Base-by-base conservation (phyloP, 2,888 invertebrate genomes). In the Sinotaia quadrata region DNA sequence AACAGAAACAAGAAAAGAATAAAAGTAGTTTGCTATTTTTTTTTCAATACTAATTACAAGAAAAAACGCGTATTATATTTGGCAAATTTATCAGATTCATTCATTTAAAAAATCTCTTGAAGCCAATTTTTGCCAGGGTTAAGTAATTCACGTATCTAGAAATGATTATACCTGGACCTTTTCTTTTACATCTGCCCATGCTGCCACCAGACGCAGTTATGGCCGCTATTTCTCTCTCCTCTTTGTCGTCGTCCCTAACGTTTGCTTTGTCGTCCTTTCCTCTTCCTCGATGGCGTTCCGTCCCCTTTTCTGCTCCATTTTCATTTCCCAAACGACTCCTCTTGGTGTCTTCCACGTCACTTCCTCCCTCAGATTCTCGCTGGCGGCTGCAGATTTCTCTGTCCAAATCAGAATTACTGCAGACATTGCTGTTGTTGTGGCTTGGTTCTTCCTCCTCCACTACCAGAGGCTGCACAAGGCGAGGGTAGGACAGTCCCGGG, bases 401-500 rank as follows among this genome's bases (percentile, higher is more conserved):
- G 12, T 49, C 49, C 21, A 2, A 21, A 8, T 49, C 49, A 41
- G 41, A 54, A 21, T 37, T 57, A 29, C 29, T 63, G 67, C 18
- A 15, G n/a, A 33, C 37, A 47, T 61, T 58, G 49, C 36, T 62
- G 24, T 47, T 52, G 29, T 41, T 56, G 29, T 41, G 33, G 33
- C 61, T 60, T 7, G 27, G n/a, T 1, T 52, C 52, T 4, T 41
- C 49, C n/a, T 8, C 12, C 18, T 71, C 75, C 21, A 67, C 51
- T 24, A 63, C 51, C 31, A 82, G 67, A 3, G 81, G 82, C 62
- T 80, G 78, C 18, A 84, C 84, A 18, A 84, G 71, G 51, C 79
- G 79, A 0, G 84, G 84, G 68, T 81, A 84, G 7, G 83, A 83
- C 61, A 83, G 73, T 15, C 84, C 84, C 1, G 84, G 84, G 10